Evolutionary conservation across 2,888 invertebrate genomes (phyloP), one percentile per base, ranked within the genome.

Genomic region (Iselma pallidipennis): DNA sequence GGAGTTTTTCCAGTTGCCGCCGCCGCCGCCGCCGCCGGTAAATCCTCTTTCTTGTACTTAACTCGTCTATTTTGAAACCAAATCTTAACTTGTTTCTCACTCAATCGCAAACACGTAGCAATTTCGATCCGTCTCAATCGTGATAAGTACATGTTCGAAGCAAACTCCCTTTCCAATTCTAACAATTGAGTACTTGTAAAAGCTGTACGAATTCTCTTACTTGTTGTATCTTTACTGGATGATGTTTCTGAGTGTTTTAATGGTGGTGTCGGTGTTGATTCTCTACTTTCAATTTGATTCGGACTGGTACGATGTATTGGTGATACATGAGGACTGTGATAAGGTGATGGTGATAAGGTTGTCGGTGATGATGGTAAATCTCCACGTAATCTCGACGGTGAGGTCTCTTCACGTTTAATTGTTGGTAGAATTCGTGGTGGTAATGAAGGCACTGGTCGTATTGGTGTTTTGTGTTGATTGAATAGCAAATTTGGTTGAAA

Each of bases 61-160:
- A 96, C 96, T 2, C 96, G 86, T 5, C 96, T 87, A 80, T 96
- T 96, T 80, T 96, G 95, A 82, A 96, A 96, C 96, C 96, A 94
- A 69, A 94, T 94, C 80, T 94, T 96, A 66, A 96, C 96, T 83
- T 96, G 96, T 77, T 96, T 97, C 81, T 97, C 97, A 0, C 94
- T 94, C 0, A 97, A 82, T 54, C 92, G 88, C 63, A 96, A 81
- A 68, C 91, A 89, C 26, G 94, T 95, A 3, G 97, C 96, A 57
- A 97, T 96, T 82, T 97, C 96, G 68, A 97, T 96, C 60, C 96
- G 85, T 55, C 96, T 85, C 68, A 96, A 81, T 45, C 96, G 85
- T 0, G 95, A 95, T 31, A 97, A 82, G 76, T 97, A 97, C 89
- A 95, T 95, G 78, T 95, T 96, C 71, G 89, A 82, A 0, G 92